Evolutionary conservation across 1,140 invertebrate species (phyloP), one percentile per base, ranked within the genome.

Genomic region (Leptinotarsa texana): DNA sequence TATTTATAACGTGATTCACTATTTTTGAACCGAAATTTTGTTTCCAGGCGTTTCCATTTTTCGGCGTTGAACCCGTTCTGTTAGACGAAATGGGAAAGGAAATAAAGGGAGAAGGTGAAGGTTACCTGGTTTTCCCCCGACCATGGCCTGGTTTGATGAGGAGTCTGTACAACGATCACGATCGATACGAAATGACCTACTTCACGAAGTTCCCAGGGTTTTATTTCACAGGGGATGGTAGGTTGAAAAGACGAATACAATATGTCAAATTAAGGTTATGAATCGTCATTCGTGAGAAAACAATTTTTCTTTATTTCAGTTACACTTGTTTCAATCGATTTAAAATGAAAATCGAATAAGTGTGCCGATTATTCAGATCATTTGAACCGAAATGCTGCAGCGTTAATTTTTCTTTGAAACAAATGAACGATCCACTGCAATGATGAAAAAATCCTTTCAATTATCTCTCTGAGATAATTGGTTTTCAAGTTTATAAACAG

Each of bases 101-200:
- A 80, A 92, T 99, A 57, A 90, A 94, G 78, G 96, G 96, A 3
- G 91, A 93, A 75, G 95, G 94, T 27, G 96, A 98, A 86, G 97
- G 97, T 11, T 98, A 98, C 83, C 87, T 99, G 72, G 96, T 97
- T 4, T 98, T 99, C 83, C 89, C 93, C 48, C 90, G 92, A 82
- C 95, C 98, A 13, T 99, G 98, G 98, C 98, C 98, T 1, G 96
- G 97, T 69, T 96, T 99, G 86, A 98, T 98, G 96, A 89, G 97
- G 72, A 95, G 95, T 0, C 89, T 99, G 2, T 97, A 92, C 86
- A 94, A 93, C 27, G 94, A 98, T 87, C 97, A 99, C 82, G 91
- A 95, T 78, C 91, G 97, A 75, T 99, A 95, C 86, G 93, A 98
- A 86, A 92, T 91, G 33, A 97, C 96, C 0, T 99, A 99, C 84